Conservation (phyloP, 2,888 invertebrate genomes). For the Schrankia costaestrigalis region DNA sequence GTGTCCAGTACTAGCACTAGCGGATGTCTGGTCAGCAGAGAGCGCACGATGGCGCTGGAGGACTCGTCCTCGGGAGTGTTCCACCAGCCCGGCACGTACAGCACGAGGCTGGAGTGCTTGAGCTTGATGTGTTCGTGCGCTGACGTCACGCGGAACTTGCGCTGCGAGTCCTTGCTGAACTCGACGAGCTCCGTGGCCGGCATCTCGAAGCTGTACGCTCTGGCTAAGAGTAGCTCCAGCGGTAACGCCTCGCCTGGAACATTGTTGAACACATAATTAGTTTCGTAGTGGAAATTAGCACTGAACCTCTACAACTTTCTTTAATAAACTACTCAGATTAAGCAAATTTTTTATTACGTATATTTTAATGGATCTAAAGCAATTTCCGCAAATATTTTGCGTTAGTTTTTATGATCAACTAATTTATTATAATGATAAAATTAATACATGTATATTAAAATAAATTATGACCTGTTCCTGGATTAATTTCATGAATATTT, state of each 20-base stretch:
- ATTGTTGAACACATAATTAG: not conserved
- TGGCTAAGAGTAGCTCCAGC: slow-evolving; percentile 49
- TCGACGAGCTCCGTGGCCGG: slow-evolving; percentile 49
- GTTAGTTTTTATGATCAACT: no score
- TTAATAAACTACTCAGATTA: no score
- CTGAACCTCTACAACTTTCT: no score
- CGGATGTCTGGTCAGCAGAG: slow-evolving; percentile 47
- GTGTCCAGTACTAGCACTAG: slow-evolving; percentile 59
- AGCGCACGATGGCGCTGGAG: slow-evolving; percentile 48
- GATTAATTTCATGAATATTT: no score
- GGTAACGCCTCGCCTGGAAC: slow-evolving; percentile 64
- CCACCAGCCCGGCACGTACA: slow-evolving; percentile 71
- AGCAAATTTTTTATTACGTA: no score
- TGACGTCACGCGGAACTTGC: slow-evolving; percentile 36
- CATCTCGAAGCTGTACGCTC: slow-evolving; percentile 36
- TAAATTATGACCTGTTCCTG: no score
- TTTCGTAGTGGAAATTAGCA: no score
- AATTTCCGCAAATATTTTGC: no score
- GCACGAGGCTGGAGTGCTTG: slow-evolving; percentile 27
- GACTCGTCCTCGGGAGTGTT: slow-evolving; percentile 64
- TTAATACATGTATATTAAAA: no score
- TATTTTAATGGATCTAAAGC: no score
- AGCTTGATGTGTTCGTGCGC: slow-evolving; percentile 34
- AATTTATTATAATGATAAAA: no score
- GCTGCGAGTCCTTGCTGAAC: slow-evolving; percentile 30